These are phyloP conservation scores for Cliona cf. orientalis DNA, from an alignment of 37 sponge, comb jelly and placozoan species.

Conservation along the genomic window DNA sequence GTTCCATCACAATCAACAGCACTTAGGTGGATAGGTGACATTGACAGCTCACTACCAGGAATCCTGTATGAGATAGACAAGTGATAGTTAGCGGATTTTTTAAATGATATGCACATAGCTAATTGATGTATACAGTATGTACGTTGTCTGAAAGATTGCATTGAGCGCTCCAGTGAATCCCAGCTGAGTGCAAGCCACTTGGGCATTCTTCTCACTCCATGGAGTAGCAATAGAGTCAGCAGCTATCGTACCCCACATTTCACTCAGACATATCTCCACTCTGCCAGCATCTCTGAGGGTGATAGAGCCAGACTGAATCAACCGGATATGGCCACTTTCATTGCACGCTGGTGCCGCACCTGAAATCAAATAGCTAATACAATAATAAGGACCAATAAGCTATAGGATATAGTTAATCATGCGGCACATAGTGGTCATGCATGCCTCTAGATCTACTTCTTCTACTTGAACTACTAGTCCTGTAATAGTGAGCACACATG, in stretches of 20 bases:
- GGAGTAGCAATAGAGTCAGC: not conserved
- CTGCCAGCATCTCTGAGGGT: slow-evolving; percentile 31
- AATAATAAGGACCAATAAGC: too few relatives aligned
- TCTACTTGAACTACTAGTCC: too few relatives aligned
- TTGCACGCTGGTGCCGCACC: not conserved
- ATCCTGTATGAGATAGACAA: too few relatives aligned
- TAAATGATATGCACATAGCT: too few relatives aligned
- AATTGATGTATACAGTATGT: too few relatives aligned
- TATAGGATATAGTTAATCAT: too few relatives aligned
- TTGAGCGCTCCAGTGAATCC: slow-evolving; percentile 49
- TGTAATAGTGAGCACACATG: too few relatives aligned
- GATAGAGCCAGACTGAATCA: not conserved
- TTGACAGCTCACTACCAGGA: too few relatives aligned
- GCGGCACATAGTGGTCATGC: too few relatives aligned
- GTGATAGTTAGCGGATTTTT: too few relatives aligned
- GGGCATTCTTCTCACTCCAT: slow-evolving; percentile 65
- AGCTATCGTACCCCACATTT: slow-evolving; percentile 47
- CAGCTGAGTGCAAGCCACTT: slow-evolving; percentile 45
- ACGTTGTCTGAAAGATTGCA: slow-evolving; percentile 20
- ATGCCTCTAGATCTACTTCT: too few relatives aligned
- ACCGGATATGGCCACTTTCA: not conserved
- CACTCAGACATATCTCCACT: slow-evolving; percentile 35
- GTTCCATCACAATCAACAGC: slow-evolving; percentile 12
- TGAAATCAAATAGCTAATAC: too few relatives aligned
- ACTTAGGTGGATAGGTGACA: slow-evolving; percentile 15